Evolutionary conservation across 2,113 vertebrate genomes (phyloP).

Genomic region (Copsychus sechellarum): DNA sequence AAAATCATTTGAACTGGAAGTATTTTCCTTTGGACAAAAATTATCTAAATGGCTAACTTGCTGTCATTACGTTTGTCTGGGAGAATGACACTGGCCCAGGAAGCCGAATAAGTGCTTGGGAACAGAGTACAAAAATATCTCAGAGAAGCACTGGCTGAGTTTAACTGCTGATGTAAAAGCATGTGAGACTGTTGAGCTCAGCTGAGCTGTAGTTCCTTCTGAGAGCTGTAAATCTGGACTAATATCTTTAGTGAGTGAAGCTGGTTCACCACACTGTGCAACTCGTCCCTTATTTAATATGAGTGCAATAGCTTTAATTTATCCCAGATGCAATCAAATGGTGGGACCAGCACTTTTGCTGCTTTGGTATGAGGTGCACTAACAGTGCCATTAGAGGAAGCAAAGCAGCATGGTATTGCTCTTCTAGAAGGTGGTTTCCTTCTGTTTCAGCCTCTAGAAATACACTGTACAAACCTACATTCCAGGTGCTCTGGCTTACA

Average conservation of each 20-base stretch:
- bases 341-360: not conserved
- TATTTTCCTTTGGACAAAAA: not conserved
- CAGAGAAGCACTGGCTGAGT: not conserved
- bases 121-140: conserved; percentile 16
- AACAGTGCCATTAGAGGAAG: not conserved
- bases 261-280: not conserved
- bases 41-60: not conserved
- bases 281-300: not conserved
- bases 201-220: not conserved
- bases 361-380: not conserved
- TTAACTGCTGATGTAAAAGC: not conserved
- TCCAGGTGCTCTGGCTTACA: not conserved
- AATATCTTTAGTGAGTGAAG: not conserved
- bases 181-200: not conserved
- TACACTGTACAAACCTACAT: not conserved
- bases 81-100: not conserved
- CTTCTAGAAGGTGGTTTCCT: not conserved
- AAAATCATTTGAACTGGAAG: not conserved
- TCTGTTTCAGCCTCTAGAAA: not conserved
- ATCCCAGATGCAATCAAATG: not conserved
- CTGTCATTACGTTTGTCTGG: not conserved
- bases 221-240: conserved; percentile 9
- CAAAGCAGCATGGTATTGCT: not conserved
- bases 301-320: not conserved
- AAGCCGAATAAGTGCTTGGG: not conserved